Evolutionary conservation across 2,797 vertebrate genomes (phyloP).

Genomic region (Pangasius larnaudii): DNA sequence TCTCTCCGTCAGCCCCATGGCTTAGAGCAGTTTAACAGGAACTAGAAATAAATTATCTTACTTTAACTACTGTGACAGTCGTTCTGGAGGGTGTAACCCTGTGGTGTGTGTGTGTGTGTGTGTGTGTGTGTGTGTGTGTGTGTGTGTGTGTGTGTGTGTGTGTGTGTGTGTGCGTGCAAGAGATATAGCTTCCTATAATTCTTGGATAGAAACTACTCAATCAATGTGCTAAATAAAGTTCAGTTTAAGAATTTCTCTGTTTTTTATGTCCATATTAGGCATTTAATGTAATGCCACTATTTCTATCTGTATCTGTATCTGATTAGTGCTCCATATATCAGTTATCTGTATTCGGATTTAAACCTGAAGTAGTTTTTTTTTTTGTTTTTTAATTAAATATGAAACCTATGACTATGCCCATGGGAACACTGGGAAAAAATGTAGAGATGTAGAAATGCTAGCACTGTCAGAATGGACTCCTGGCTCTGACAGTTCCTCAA

Average conservation of each 20-base stretch:
- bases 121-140: not conserved
- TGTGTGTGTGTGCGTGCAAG: not conserved
- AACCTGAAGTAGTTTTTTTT: not conserved
- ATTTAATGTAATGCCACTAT: not conserved
- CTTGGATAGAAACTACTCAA: not conserved
- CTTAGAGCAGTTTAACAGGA: conserved; percentile 7
- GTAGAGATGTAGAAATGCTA: not conserved
- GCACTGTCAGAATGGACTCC: not conserved
- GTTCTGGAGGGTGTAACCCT: not conserved
- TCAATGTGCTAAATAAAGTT: not conserved
- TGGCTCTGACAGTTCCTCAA: not conserved
- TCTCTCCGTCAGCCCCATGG: not conserved
- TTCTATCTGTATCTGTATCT: not conserved
- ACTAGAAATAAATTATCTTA: conserved; percentile 23
- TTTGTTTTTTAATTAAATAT: not conserved
- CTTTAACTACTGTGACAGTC: conserved; percentile 31
- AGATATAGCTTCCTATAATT: not conserved
- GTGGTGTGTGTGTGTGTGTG: not conserved
- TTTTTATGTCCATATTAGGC: not conserved
- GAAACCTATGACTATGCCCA: not conserved
- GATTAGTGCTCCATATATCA: not conserved
- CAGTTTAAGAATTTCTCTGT: not conserved
- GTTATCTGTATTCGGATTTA: not conserved
- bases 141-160: not conserved
- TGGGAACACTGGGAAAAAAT: not conserved